Percentiles rank a stretch among this genome's conserved stretches.
Evolutionary conservation across 2,888 invertebrate genomes (phyloP).

Genomic region (Callyntrura sp.): DNA sequence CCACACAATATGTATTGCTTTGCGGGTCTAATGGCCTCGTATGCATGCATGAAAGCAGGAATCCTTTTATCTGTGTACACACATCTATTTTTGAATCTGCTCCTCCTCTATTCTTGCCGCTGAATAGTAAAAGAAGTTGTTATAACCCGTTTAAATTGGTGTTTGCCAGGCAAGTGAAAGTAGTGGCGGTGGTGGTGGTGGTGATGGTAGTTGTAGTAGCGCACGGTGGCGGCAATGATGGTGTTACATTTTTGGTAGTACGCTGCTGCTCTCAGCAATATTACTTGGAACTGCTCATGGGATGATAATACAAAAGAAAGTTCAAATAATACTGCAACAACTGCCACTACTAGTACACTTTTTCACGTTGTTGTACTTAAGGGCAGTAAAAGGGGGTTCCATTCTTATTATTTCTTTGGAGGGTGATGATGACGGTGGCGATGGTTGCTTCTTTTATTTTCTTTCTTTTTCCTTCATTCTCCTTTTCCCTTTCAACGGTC

Average conservation of each 20-base stretch:
- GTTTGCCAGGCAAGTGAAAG: conserved; percentile 40
- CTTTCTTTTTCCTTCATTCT: conserved; percentile 40
- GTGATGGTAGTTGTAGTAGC: conserved; percentile 25
- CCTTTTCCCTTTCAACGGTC: conserved; percentile 35
- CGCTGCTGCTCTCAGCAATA: background rate
- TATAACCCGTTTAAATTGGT: conserved; percentile 60
- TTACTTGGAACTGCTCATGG: background rate
- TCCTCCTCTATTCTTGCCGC: background rate
- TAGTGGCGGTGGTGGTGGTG: conserved; percentile 37
- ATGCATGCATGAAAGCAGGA: conserved; percentile 58
- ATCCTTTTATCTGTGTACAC: conserved; percentile 16
- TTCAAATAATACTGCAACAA: conserved; percentile 20
- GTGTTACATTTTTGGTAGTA: conserved; percentile 21
- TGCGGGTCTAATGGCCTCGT: conserved; percentile 64
- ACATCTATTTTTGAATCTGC: background rate
- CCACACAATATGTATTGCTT: conserved; percentile 45
- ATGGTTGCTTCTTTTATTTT: conserved; percentile 33
- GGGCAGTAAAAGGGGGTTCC: conserved; percentile 47
- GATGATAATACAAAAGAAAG: conserved; percentile 41
- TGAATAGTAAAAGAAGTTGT: conserved; percentile 42
- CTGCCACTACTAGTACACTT: background rate
- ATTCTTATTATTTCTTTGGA: conserved; percentile 51
- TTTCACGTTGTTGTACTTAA: conserved; percentile 7
- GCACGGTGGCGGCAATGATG: background rate
- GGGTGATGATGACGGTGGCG: conserved; percentile 49